phyloP scores from a whole-genome alignment of 2,113 vertebrate species.

The Synodontis membranacea region DNA sequence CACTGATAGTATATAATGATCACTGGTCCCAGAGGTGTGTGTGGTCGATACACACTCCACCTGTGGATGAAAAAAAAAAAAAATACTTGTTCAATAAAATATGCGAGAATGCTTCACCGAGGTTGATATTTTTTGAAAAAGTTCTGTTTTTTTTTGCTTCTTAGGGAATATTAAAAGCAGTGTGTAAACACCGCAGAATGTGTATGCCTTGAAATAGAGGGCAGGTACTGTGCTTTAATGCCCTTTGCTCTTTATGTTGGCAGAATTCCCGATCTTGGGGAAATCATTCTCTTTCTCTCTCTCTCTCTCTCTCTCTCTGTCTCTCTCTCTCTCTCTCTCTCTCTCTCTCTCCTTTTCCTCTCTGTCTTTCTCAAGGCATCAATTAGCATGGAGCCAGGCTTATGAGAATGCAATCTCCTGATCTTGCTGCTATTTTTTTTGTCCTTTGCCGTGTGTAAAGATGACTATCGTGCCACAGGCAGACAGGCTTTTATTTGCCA shows the following conservation, averaged over 20 bases:
- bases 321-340: background rate
- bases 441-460: constrained; percentile 57
- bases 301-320: background rate
- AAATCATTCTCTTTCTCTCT: constrained; percentile 42
- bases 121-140: background rate
- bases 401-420: constrained; percentile 54
- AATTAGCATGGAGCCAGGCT: constrained; percentile 67
- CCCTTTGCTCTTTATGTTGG: constrained; percentile 33
- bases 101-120: background rate
- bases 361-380: constrained; percentile 63
- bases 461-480: constrained; percentile 60
- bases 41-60: background rate
- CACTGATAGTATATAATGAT: background rate
- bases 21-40: background rate
- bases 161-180: background rate
- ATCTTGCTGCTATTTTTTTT: constrained; percentile 66
- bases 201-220: constrained; percentile 13
- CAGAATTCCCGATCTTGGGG: constrained; percentile 53
- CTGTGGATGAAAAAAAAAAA: background rate
- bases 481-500: constrained; percentile 58
- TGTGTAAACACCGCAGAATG: background rate
- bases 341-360: background rate
- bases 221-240: constrained; percentile 32
- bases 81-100: background rate
- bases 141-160: background rate